Percentiles rank a stretch among this genome's conserved stretches.
Conservation (phyloP, 2,113 vertebrate species). For the Columbina picui region DNA sequence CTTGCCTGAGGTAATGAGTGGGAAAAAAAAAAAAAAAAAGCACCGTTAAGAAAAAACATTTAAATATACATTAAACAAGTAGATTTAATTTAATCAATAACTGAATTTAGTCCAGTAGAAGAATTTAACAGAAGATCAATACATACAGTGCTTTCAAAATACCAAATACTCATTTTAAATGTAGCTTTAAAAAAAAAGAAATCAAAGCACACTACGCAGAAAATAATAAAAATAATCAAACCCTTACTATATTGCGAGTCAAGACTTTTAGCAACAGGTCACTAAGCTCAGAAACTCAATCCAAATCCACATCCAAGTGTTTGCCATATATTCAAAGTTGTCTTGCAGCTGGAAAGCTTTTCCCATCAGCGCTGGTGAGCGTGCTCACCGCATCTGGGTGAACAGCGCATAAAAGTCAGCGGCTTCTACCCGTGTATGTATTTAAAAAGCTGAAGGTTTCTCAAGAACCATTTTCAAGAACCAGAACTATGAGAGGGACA, state of each 20-base stretch:
- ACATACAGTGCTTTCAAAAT: not conserved
- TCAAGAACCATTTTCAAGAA: not conserved
- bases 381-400: not conserved
- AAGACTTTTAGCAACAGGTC: not conserved
- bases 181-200: not conserved
- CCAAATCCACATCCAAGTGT: not conserved
- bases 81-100: not conserved
- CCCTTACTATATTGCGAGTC: not conserved
- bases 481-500: not conserved
- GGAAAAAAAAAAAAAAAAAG: accelerated
- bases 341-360: not conserved
- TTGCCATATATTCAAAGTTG: not conserved
- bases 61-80: not conserved
- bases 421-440: not conserved
- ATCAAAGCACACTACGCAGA: not conserved
- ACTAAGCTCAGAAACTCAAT: not conserved
- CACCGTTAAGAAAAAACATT: not conserved
- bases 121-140: not conserved
- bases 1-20: not conserved
- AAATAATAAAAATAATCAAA: not conserved
- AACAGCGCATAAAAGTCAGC: not conserved
- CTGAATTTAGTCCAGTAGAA: not conserved
- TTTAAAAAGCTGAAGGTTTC: not conserved
- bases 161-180: not conserved
- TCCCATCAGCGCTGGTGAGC: not conserved